Base-by-base conservation (phyloP, 2,888 invertebrate genomes). In the Lucinisca nassula region DNA sequence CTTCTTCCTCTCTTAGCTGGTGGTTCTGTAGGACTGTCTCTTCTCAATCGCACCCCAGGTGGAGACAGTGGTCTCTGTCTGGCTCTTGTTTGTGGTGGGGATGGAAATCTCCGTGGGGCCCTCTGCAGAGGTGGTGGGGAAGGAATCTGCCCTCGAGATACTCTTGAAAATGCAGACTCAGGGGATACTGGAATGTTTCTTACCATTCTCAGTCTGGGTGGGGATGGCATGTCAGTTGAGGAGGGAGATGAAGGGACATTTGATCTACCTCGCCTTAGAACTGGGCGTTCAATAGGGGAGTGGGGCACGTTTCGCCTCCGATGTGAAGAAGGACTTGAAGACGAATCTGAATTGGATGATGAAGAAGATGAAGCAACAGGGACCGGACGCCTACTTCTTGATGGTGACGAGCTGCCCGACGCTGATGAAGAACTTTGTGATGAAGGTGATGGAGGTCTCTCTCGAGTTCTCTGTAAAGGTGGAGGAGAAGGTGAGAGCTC, bases 401-500 rank as follows among this genome's bases (percentile, higher is more conserved):
- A 30, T 1, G 21, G 45, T 8, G 40, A 40, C 8, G 49, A 74
- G 40, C 72, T 72, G 45, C 70, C 67, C n/a, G 82, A 73, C 45
- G 77, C 75, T 45, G 49, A 37, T 2, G 49, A 30, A 21, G 32
- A 27, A 4, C 21, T n/a, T n/a, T 40, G 40, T 3, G 58, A 38
- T 30, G 67, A 70, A 10, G 14, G 67, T 27, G 37, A n/a, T 21
- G 32, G n/a, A 27, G 30, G 32, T 75, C 49, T 27, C 17, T 2
- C n/a, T 24, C 51, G 49, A 30, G 49, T 49, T 40, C 14, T 12
- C 6, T 40, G 74, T 32, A 58, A 61, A 30, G 58, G 32, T 58
- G 88, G 88, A 2, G 88, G 87, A 24, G 88, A 87, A 40, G 90
- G 84, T 58, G 90, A 87, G 27, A 91, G 81, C 70, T 89, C 80